Percentiles rank a stretch among this genome's conserved stretches.
Evolutionary conservation across 2,888 invertebrate genomes (phyloP).

Genomic region (Parnassius glacialis): DNA sequence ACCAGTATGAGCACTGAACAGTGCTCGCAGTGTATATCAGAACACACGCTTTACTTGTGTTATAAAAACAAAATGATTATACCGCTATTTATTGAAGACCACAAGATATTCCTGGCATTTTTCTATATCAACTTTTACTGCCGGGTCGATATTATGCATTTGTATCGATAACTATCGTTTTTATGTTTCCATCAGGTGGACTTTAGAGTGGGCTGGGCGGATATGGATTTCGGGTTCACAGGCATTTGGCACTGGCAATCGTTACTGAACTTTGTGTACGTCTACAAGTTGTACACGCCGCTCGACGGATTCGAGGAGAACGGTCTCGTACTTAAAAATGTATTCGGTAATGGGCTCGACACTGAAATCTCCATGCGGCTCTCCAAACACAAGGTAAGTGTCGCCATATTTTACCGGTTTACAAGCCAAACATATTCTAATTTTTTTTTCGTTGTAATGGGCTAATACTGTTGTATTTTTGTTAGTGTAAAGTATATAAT

Average conservation of each 20-base stretch:
- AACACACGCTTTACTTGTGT: too few species aligned
- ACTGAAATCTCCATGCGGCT: conserved; percentile 86
- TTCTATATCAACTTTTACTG: not conserved
- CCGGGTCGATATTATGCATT: not conserved
- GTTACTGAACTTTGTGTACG: conserved; percentile 87
- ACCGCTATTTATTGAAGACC: not conserved
- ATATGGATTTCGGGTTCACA: conserved; percentile 86
- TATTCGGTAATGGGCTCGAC: conserved; percentile 83
- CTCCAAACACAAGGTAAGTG: conserved; percentile 83
- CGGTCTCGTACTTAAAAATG: conserved; percentile 86
- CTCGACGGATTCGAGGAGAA: conserved; percentile 89
- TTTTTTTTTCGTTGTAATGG: too few species aligned
- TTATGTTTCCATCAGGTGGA: conserved; percentile 77
- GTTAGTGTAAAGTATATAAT: too few species aligned
- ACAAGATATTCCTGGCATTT: not conserved
- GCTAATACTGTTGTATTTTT: too few species aligned
- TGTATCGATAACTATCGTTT: not conserved
- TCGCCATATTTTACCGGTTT: not conserved
- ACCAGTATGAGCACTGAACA: too few species aligned
- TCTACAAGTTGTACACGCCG: conserved; percentile 88
- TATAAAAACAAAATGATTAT: not conserved
- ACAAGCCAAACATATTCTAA: too few species aligned
- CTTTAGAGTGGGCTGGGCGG: conserved; percentile 88
- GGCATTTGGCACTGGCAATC: conserved; percentile 87
- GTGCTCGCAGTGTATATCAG: too few species aligned